Conservation (phyloP, 2,113 vertebrate genomes). For the Hemiscyllium ocellatum region DNA sequence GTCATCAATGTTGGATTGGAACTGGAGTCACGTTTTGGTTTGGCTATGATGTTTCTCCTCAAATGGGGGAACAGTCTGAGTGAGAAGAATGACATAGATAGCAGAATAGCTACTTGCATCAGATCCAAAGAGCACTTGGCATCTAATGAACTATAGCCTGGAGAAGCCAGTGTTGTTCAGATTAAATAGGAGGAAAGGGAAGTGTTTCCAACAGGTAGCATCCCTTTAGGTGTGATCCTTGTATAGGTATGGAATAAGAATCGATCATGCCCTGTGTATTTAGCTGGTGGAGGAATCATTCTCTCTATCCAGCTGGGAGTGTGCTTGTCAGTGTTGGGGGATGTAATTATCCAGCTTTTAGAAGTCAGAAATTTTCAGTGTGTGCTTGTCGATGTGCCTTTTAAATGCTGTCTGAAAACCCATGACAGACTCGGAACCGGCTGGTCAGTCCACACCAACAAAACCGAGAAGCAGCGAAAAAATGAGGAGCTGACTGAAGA, state of each 20-base stretch:
- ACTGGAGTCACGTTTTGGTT: neutral
- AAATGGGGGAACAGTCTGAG: neutral
- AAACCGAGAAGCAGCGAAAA: constrained; percentile 53
- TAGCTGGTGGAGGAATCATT: neutral
- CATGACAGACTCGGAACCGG: constrained; percentile 52
- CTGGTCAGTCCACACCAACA: constrained; percentile 49
- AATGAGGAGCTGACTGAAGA: constrained; percentile 81
- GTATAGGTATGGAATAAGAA: neutral
- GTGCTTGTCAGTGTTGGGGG: neutral
- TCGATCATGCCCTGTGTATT: neutral
- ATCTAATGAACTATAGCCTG: neutral
- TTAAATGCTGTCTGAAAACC: neutral
- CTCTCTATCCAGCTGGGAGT: neutral
- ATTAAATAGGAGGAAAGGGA: neutral
- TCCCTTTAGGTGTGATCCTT: neutral
- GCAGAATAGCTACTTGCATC: neutral
- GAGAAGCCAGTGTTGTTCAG: neutral
- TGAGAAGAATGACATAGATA: neutral
- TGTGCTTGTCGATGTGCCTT: neutral
- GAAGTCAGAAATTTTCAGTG: neutral
- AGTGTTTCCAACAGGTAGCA: neutral
- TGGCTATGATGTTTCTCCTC: neutral
- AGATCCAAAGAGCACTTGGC: neutral
- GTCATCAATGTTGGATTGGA: neutral
- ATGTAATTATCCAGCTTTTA: neutral